Evolutionary conservation across 2,888 invertebrate species (phyloP).

Genomic region (Caprella mutica): DNA sequence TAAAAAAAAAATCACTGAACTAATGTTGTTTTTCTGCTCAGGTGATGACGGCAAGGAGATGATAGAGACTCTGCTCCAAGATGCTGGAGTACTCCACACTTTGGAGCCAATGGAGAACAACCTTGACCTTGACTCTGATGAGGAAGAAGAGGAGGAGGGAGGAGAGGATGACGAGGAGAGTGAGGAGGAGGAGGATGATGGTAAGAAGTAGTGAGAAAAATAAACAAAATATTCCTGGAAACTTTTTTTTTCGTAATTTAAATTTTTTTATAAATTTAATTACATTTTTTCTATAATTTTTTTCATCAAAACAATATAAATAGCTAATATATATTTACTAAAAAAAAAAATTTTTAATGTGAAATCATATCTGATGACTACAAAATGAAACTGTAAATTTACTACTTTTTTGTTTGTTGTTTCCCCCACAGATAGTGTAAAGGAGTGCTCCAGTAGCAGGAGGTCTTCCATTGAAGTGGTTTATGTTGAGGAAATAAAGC

Average conservation of each 20-base stretch:
- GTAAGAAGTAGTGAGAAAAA: not conserved
- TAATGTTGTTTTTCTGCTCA: not conserved
- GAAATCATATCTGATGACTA: too few relatives aligned
- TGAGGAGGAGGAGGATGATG: constrained; percentile 39
- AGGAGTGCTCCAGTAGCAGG: too few relatives aligned
- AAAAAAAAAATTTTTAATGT: too few relatives aligned
- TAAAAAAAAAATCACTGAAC: too few relatives aligned
- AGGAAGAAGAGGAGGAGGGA: constrained; percentile 36
- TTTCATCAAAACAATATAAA: too few relatives aligned
- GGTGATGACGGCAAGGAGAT: constrained; percentile 28
- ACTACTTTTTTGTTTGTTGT: too few relatives aligned
- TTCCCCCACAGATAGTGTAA: too few relatives aligned
- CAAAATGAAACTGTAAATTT: too few relatives aligned
- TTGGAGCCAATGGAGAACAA: constrained; percentile 47
- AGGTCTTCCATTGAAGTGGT: too few relatives aligned
- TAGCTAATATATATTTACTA: too few relatives aligned
- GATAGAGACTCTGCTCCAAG: constrained; percentile 18
- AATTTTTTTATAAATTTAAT: not conserved
- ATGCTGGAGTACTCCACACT: constrained; percentile 18
- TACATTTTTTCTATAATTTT: too few relatives aligned
- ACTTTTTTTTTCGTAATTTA: not conserved
- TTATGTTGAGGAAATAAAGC: too few relatives aligned
- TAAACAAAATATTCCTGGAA: not conserved
- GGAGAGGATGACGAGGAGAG: constrained; percentile 43
- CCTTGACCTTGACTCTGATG: constrained; percentile 46